Percentiles rank a stretch among this genome's conserved stretches.
These are phyloP conservation scores for Pemphigus obesinymphae DNA, from an alignment of 1,140 invertebrate genomes.

Conservation along the genomic window DNA sequence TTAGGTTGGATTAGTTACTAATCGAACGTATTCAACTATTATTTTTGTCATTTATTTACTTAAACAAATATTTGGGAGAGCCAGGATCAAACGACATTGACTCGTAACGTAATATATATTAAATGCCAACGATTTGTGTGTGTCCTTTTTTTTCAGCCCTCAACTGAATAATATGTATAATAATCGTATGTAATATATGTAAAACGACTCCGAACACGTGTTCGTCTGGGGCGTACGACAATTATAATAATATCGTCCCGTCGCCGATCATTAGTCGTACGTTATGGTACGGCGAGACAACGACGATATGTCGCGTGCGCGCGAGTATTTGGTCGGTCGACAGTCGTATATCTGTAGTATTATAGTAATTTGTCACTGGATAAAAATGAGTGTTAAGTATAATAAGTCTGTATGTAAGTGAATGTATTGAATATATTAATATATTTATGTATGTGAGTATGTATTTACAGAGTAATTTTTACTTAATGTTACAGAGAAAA, in stretches of 20 bases:
- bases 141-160: not conserved
- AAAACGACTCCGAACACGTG: slow-evolving; percentile 35
- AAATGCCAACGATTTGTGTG: not conserved
- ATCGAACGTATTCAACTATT: no score
- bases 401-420: not conserved
- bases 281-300: not conserved
- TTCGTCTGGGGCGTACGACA: not conserved
- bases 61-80: no score
- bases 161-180: not conserved
- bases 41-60: no score
- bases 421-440: no score
- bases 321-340: not conserved
- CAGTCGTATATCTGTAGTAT: not conserved
- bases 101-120: not conserved
- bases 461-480: no score
- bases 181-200: not conserved
- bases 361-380: not conserved
- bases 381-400: not conserved
- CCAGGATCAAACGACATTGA: no score
- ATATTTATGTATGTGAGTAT: no score
- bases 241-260: slow-evolving; percentile 1
- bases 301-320: not conserved
- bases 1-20: no score
- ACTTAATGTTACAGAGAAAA: no score
- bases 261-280: slow-evolving; percentile 7